A percentile compares a stretch with the other conserved stretches of the same genome.
Conservation (phyloP, 2,888 invertebrate species). For the Chloromyia formosa region DNA sequence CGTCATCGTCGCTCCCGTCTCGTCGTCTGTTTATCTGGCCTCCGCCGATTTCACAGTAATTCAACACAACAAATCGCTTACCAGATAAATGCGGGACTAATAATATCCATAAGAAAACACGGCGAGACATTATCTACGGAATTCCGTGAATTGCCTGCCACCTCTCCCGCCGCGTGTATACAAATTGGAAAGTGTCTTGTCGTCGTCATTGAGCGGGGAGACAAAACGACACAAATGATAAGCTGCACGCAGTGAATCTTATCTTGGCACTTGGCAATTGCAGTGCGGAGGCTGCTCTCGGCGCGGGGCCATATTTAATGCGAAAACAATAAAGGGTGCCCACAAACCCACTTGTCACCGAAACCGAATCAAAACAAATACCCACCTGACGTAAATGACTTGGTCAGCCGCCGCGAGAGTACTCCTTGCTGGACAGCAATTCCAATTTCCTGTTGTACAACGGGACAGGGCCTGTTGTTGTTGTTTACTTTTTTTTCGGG, state of each 20-base stretch:
- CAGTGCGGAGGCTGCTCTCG: no score
- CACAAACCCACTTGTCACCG: no score
- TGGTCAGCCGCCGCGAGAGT: not conserved
- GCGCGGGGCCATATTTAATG: no score
- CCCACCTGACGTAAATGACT: slow-evolving; percentile 6
- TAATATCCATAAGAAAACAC: not conserved
- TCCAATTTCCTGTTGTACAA: not conserved
- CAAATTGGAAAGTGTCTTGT: slow-evolving; percentile 26
- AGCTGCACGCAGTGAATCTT: not conserved
- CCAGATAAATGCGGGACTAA: slow-evolving; percentile 17
- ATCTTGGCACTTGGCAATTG: no score
- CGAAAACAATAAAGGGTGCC: no score
- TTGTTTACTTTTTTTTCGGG: not conserved
- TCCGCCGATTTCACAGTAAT: slow-evolving; percentile 1
- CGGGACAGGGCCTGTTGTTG: not conserved
- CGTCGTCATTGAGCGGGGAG: no score
- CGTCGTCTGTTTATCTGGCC: no score
- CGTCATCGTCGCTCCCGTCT: not conserved
- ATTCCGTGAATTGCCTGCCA: slow-evolving; percentile 21
- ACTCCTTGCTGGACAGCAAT: no score
- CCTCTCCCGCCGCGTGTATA: slow-evolving; percentile 13
- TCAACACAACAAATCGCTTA: slow-evolving; percentile 2
- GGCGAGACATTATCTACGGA: not conserved
- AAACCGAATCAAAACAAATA: not conserved
- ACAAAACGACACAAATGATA: no score